phyloP scores from a whole-genome alignment of 2,797 vertebrate species.

The Acanthurus lineatus region DNA sequence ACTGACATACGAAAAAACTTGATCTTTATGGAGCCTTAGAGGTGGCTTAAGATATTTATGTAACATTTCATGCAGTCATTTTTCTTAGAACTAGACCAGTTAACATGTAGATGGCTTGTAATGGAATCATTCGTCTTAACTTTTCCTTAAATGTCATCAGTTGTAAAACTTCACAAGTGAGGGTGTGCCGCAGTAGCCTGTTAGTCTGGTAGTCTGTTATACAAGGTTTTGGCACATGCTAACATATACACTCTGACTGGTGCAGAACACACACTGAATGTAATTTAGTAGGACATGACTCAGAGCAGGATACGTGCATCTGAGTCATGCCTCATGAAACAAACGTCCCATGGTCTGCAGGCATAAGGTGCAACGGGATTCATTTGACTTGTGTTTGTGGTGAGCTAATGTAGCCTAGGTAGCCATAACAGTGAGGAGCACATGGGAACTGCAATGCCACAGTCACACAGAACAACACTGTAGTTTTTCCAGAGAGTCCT shows the following conservation, averaged over 20 bases:
- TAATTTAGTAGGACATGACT: conserved; percentile 38
- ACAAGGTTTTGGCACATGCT: background rate
- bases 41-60: background rate
- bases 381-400: conserved; percentile 51
- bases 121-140: conserved; percentile 43
- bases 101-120: conserved; percentile 22
- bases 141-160: conserved; percentile 36
- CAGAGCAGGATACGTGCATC: conserved; percentile 41
- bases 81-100: conserved; percentile 7
- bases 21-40: background rate
- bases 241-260: conserved; percentile 4
- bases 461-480: conserved; percentile 23
- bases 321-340: conserved; percentile 63
- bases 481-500: conserved; percentile 1
- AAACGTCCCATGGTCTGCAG: conserved; percentile 42
- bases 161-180: conserved; percentile 46
- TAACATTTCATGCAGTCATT: background rate
- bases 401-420: conserved; percentile 56
- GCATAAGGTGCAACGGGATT: conserved; percentile 30
- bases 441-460: conserved; percentile 29
- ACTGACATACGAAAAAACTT: background rate
- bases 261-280: conserved; percentile 22
- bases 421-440: conserved; percentile 46
- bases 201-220: conserved; percentile 1
- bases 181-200: conserved; percentile 11